A percentile compares a stretch with the other conserved stretches of the same genome.
Evolutionary conservation across 2,113 vertebrate species (phyloP).

Genomic region (Chelonoidis abingdonii): DNA sequence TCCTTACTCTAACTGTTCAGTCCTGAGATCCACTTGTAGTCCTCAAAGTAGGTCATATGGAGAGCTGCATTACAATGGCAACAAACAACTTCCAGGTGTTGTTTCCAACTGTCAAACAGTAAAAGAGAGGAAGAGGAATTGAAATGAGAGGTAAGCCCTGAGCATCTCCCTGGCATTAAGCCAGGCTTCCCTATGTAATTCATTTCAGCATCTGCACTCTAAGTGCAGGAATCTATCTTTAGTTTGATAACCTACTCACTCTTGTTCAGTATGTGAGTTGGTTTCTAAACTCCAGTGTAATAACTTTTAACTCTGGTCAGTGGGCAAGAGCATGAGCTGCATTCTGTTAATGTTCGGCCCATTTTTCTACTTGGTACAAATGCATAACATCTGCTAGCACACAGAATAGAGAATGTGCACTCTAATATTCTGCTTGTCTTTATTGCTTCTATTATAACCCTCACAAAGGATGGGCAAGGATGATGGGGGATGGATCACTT

Average conservation of each 20-base stretch:
- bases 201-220: not conserved
- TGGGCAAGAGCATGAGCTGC: not conserved
- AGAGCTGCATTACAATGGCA: not conserved
- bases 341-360: not conserved
- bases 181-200: not conserved
- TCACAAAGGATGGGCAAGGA: not conserved
- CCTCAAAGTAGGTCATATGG: not conserved
- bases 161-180: not conserved
- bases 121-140: not conserved
- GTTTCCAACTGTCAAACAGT: not conserved
- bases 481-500: no score
- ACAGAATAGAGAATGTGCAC: fast-evolving
- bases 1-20: not conserved
- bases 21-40: not conserved
- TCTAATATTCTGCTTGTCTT: not conserved
- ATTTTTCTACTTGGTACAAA: not conserved
- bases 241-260: not conserved
- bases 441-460: not conserved
- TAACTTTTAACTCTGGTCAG: not conserved
- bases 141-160: not conserved
- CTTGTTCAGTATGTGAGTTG: not conserved
- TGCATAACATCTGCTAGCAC: not conserved
- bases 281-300: not conserved
- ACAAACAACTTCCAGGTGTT: not conserved
- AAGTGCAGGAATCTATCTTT: not conserved